These are phyloP conservation scores for Piscicola geometra DNA, from an alignment of 2,888 invertebrate species.

Conservation along the genomic window DNA sequence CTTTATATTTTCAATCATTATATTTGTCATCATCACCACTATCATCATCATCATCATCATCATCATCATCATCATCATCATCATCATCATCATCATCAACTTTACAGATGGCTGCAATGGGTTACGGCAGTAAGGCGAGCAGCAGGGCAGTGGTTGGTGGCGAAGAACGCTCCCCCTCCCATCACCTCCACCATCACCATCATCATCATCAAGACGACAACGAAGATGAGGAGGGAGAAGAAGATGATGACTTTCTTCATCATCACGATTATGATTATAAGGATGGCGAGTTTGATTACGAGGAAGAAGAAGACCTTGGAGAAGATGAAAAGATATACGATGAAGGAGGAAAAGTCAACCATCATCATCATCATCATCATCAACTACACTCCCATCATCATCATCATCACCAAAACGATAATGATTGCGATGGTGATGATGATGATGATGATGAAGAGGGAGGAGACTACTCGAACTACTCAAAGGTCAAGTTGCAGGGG, in stretches of 20 bases:
- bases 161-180: not conserved
- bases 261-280: not conserved
- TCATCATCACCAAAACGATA: not conserved
- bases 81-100: not conserved
- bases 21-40: constrained; percentile 1
- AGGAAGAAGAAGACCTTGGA: not conserved
- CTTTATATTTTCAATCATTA: not conserved
- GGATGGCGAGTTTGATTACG: not conserved
- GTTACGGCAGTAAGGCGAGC: not conserved
- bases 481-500: too few species aligned
- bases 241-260: not conserved
- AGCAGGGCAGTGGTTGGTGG: not conserved
- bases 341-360: too few species aligned
- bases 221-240: constrained; percentile 7
- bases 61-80: not conserved
- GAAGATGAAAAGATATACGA: too few species aligned
- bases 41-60: not conserved
- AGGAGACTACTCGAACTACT: too few species aligned
- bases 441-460: not conserved
- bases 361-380: not conserved
- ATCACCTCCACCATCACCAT: not conserved
- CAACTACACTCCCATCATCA: not conserved
- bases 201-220: not conserved
- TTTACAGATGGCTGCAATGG: not conserved
- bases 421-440: not conserved